Percentiles rank a stretch among this genome's conserved stretches.
Evolutionary conservation across 2,888 invertebrate genomes (phyloP).

Genomic region (Agrilus mali): DNA sequence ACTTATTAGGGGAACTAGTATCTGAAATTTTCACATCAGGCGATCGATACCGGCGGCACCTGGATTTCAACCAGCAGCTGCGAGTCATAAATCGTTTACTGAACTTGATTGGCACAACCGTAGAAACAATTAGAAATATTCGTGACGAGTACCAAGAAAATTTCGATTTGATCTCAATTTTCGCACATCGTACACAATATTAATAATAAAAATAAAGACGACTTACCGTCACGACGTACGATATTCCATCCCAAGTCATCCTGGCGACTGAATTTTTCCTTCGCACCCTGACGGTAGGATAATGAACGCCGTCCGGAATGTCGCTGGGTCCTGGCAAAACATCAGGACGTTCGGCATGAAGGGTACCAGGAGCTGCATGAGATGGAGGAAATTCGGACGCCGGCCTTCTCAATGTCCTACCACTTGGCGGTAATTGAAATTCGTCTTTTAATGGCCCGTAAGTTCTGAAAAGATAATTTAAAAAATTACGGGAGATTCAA

Average conservation of each 20-base stretch:
- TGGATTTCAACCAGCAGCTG: no score
- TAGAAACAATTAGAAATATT: not conserved
- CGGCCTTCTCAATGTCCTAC: conserved; percentile 11
- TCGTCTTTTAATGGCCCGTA: conserved; percentile 40
- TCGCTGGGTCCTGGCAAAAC: conserved; percentile 34
- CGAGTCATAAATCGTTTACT: no score
- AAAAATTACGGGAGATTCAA: no score
- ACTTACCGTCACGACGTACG: conserved; percentile 68
- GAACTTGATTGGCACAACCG: no score
- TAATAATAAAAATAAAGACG: no score
- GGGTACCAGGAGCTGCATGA: conserved; percentile 18
- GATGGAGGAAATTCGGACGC: conserved; percentile 17
- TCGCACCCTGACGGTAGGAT: conserved; percentile 29
- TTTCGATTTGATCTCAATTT: not conserved
- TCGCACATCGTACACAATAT: no score
- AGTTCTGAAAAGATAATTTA: conserved; percentile 39
- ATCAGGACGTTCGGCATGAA: conserved; percentile 31
- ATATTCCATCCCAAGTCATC: conserved; percentile 68
- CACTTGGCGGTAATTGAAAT: conserved; percentile 20
- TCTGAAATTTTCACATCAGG: no score
- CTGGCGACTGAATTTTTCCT: conserved; percentile 72
- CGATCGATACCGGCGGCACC: no score
- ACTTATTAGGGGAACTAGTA: no score
- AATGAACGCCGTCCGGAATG: conserved; percentile 28
- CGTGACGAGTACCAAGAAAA: not conserved